Evolutionary conservation across 2,888 invertebrate genomes (phyloP).

Genomic region (Pseudococcus viburni): DNA sequence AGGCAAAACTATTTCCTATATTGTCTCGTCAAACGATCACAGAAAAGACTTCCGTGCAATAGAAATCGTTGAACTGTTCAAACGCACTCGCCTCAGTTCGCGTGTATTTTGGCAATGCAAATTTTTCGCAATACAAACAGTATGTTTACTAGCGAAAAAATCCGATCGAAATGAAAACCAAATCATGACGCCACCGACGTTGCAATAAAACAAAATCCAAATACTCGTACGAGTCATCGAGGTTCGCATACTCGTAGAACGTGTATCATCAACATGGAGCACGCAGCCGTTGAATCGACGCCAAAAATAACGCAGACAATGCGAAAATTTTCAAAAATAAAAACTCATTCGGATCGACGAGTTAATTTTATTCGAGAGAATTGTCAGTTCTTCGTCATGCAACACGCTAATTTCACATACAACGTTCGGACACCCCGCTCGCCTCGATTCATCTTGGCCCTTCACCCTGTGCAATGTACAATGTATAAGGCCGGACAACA

Average conservation of each 20-base stretch:
- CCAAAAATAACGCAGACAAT: constrained; percentile 29
- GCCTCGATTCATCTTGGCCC: not conserved
- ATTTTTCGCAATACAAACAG: not conserved
- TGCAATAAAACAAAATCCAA: not conserved
- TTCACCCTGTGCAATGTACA: not conserved
- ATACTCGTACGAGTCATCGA: not conserved
- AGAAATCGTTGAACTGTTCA: not conserved
- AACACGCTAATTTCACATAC: constrained; percentile 23
- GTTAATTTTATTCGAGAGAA: constrained; percentile 50
- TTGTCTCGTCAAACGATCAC: not conserved
- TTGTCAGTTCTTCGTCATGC: constrained; percentile 44
- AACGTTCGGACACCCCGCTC: not conserved
- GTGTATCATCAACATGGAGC: not conserved
- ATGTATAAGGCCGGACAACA: not conserved
- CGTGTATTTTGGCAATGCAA: constrained; percentile 8
- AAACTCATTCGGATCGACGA: constrained; percentile 34
- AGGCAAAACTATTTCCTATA: not conserved
- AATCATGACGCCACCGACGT: not conserved
- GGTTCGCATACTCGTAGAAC: not conserved
- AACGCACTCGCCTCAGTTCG: not conserved
- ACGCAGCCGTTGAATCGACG: constrained; percentile 17
- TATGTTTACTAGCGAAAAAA: not conserved
- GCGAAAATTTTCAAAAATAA: constrained; percentile 46
- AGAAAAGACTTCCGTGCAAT: not conserved
- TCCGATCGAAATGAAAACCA: not conserved